phyloP scores from a whole-genome alignment of 2,113 vertebrate genomes.

The Pomatostomus ruficeps region DNA sequence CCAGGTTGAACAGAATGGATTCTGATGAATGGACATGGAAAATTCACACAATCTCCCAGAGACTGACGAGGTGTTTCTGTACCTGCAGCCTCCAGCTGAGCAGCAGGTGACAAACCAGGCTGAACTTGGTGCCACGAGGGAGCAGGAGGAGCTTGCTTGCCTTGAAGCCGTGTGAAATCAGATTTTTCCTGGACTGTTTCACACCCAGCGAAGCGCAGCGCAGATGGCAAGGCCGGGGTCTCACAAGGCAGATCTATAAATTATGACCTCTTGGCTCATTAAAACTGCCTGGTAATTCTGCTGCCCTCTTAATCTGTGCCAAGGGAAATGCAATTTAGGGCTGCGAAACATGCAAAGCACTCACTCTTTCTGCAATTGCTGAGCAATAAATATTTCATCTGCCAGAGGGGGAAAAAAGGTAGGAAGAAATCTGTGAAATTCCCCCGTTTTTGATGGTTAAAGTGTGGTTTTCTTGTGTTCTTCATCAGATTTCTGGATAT shows the following conservation, averaged over 20 bases:
- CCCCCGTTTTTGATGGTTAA: background rate
- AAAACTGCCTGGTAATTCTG: background rate
- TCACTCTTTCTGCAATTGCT: background rate
- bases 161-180: background rate
- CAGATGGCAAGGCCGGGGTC: background rate
- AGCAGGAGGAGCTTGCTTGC: background rate
- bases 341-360: background rate
- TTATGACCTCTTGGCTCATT: background rate
- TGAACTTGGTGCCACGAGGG: background rate
- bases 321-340: background rate
- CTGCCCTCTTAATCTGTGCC: background rate
- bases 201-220: background rate
- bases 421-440: background rate
- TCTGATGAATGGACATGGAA: background rate
- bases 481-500: background rate
- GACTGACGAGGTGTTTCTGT: accelerated
- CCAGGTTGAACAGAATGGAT: background rate
- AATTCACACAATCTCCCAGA: background rate
- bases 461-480: background rate
- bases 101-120: background rate
- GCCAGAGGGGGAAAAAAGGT: background rate
- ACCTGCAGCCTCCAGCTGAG: background rate
- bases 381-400: background rate
- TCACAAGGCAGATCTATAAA: background rate
- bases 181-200: background rate